These are phyloP conservation scores for Orthonyx spaldingii DNA, from an alignment of 2,113 vertebrate species.

Conservation along the genomic window DNA sequence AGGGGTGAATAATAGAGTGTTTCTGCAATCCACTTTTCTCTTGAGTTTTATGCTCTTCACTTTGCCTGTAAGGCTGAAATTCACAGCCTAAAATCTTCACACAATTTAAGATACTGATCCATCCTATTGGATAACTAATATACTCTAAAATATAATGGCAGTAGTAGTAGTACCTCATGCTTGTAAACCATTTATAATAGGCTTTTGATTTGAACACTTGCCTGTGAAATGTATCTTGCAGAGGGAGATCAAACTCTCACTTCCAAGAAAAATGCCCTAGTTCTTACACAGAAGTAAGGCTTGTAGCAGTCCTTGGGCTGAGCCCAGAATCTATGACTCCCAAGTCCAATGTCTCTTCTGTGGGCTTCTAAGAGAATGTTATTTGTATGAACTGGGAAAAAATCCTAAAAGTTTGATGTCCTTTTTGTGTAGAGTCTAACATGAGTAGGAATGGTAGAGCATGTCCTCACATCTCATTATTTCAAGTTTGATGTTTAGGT, in stretches of 20 bases:
- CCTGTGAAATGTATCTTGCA: not conserved
- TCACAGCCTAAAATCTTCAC: not conserved
- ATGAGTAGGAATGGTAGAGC: not conserved
- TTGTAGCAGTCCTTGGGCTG: not conserved
- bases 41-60: not conserved
- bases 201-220: not conserved
- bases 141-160: not conserved
- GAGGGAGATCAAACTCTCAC: not conserved
- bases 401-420: not conserved
- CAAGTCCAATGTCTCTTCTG: not conserved
- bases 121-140: not conserved
- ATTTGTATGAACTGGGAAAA: not conserved
- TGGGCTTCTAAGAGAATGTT: fast-evolving
- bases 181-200: not conserved
- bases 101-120: not conserved
- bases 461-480: not conserved
- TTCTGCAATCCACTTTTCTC: not conserved
- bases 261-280: not conserved
- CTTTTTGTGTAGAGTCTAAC: not conserved
- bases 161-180: not conserved
- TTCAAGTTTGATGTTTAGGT: not conserved
- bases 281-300: not conserved
- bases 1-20: not conserved
- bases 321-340: not conserved
- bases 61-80: not conserved